phyloP scores from a whole-genome alignment of 2,113 vertebrate species.

The Tychaedon coryphoeus region DNA sequence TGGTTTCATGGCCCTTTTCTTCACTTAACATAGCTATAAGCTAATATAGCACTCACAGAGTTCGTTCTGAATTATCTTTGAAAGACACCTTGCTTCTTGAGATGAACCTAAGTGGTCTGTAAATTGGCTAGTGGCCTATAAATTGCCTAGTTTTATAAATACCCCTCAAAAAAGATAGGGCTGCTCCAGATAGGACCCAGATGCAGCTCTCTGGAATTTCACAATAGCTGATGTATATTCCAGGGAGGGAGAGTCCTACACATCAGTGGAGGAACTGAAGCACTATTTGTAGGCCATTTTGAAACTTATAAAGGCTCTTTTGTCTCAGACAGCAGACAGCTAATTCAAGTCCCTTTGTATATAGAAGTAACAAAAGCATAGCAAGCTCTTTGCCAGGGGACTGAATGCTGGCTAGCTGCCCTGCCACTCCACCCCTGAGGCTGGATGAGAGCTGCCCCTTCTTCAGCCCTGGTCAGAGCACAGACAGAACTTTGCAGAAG shows the following conservation, averaged over 20 bases:
- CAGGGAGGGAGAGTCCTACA: neutral
- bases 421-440: neutral
- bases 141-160: neutral
- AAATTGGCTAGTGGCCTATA: neutral
- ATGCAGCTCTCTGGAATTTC: neutral
- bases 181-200: neutral
- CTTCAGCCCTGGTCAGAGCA: neutral
- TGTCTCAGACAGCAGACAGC: neutral
- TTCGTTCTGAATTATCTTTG: neutral
- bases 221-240: neutral
- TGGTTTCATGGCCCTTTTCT: neutral
- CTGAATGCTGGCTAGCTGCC: neutral
- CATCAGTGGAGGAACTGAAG: neutral
- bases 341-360: conserved; percentile 30
- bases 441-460: neutral
- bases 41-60: neutral
- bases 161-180: neutral
- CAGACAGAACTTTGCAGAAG: neutral
- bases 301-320: conserved; percentile 13
- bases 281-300: neutral
- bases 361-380: neutral
- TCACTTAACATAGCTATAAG: neutral
- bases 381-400: neutral
- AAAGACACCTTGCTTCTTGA: neutral
- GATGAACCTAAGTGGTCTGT: neutral